These are phyloP conservation scores for Gibbula magus DNA, from an alignment of 2,888 invertebrate species.

Conservation along the genomic window DNA sequence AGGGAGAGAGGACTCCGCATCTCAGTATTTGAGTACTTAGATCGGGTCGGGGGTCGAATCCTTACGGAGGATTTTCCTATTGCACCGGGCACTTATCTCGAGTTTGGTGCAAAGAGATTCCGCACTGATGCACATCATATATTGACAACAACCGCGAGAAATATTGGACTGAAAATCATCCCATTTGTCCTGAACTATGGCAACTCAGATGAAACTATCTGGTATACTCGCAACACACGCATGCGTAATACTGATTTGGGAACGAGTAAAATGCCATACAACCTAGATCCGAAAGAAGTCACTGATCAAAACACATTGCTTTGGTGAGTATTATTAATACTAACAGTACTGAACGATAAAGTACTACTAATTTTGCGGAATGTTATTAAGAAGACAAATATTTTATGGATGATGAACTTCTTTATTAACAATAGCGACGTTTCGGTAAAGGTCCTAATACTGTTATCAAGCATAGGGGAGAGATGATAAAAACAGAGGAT, in stretches of 20 bases:
- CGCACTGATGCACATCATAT: neutral
- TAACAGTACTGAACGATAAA: no score
- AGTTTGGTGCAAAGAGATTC: conserved; percentile 7
- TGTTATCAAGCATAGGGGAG: no score
- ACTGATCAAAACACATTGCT: neutral
- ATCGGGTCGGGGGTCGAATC: conserved; percentile 1
- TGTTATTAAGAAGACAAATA: no score
- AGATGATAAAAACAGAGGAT: no score
- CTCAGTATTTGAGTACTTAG: neutral
- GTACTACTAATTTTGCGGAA: no score
- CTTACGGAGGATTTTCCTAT: neutral
- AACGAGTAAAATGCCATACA: neutral
- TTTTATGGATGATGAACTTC: no score
- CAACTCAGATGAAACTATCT: neutral
- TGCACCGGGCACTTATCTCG: neutral
- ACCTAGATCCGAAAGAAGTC: neutral
- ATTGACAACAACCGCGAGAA: neutral
- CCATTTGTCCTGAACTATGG: neutral
- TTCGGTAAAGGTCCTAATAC: no score
- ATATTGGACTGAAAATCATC: neutral
- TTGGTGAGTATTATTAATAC: no score
- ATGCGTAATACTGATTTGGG: neutral
- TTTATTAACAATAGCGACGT: no score
- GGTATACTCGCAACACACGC: neutral
- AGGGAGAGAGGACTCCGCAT: neutral